phyloP scores from a whole-genome alignment of 2,888 invertebrate genomes.

The Phytoseiulus persimilis region DNA sequence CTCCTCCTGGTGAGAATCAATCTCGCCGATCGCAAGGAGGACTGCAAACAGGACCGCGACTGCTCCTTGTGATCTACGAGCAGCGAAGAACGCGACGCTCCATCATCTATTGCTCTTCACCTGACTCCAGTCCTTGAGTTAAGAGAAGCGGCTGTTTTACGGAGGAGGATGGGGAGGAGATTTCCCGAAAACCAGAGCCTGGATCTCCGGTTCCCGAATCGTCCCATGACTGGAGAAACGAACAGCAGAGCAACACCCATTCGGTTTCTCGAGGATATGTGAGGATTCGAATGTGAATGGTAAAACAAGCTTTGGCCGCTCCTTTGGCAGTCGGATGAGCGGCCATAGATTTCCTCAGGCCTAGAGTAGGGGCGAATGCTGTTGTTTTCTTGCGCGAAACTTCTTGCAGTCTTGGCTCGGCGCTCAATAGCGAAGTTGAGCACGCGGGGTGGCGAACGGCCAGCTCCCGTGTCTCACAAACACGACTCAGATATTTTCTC shows the following conservation, averaged over 20 bases:
- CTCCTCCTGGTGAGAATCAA: neutral
- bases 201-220: too few species aligned
- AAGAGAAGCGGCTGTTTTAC: too few species aligned
- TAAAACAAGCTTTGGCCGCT: neutral
- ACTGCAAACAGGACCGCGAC: neutral
- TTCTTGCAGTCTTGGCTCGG: neutral
- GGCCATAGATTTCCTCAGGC: neutral
- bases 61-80: neutral
- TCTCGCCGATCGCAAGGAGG: neutral
- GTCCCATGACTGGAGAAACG: too few species aligned
- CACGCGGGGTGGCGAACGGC: neutral
- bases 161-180: too few species aligned
- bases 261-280: neutral
- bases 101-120: too few species aligned
- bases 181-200: too few species aligned
- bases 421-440: neutral
- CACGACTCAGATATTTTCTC: neutral
- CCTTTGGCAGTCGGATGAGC: neutral
- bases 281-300: neutral
- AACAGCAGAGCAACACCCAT: too few species aligned
- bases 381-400: neutral
- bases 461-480: neutral
- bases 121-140: too few species aligned
- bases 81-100: too few species aligned
- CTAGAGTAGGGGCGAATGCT: neutral